These are phyloP conservation scores for Rhinogobio ventralis DNA, from an alignment of 2,797 vertebrate species.

Conservation along the genomic window DNA sequence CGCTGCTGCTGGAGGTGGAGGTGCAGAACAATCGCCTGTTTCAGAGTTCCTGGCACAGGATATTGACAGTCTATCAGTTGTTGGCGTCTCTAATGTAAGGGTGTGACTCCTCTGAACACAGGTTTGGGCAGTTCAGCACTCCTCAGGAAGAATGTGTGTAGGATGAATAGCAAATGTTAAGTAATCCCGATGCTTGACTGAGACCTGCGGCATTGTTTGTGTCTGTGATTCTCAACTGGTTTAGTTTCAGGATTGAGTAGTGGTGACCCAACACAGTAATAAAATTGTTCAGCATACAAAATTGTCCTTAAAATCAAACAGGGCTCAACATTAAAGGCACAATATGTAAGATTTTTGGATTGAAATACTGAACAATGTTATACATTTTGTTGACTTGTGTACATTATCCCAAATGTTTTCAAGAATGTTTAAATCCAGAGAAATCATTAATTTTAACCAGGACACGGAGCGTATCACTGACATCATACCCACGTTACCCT, in stretches of 20 bases:
- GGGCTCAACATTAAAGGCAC: background rate
- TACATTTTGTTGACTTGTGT: too few relatives aligned
- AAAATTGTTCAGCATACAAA: background rate
- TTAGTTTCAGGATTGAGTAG: background rate
- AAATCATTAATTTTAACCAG: too few relatives aligned
- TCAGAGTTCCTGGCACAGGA: background rate
- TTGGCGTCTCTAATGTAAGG: background rate
- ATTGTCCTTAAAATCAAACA: background rate
- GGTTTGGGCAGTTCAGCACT: conserved; percentile 33
- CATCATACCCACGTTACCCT: too few relatives aligned
- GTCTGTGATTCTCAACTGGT: background rate
- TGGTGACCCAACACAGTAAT: background rate
- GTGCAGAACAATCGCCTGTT: background rate
- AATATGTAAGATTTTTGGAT: too few relatives aligned
- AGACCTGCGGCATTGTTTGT: background rate
- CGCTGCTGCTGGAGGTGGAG: background rate
- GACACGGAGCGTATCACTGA: too few relatives aligned
- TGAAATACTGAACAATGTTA: too few relatives aligned
- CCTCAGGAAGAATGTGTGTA: background rate
- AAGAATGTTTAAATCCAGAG: too few relatives aligned
- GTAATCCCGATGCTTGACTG: background rate
- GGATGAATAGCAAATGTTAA: background rate
- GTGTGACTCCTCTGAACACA: conserved; percentile 18
- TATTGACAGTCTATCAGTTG: background rate
- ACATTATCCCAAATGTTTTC: too few relatives aligned